phyloP scores from a whole-genome alignment of 2,888 invertebrate species.

The Copidosoma aretas region DNA sequence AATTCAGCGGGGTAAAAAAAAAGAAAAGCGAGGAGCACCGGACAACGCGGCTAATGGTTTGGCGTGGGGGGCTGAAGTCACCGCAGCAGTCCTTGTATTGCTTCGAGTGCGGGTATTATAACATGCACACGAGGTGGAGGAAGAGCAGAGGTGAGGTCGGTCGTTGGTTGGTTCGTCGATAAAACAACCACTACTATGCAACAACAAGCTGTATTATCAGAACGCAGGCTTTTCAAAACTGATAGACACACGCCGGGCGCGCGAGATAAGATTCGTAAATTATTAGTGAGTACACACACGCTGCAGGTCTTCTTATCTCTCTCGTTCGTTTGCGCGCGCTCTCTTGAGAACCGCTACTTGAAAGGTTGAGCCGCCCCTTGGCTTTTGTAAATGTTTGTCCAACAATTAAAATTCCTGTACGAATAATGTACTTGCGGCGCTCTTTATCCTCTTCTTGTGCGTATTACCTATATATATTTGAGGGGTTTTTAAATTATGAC shows the following conservation, averaged over 20 bases:
- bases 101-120: not conserved
- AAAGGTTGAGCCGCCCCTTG: conserved; percentile 8
- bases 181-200: not conserved
- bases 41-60: not conserved
- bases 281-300: not conserved
- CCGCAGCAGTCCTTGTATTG: not conserved
- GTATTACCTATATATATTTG: too few relatives aligned
- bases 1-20: too few relatives aligned
- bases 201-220: conserved; percentile 2
- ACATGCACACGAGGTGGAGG: not conserved
- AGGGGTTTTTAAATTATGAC: too few relatives aligned
- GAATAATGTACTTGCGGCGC: too few relatives aligned
- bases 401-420: not conserved
- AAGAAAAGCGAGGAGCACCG: not conserved
- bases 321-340: not conserved
- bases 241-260: not conserved
- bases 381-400: not conserved
- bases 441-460: too few relatives aligned
- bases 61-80: not conserved
- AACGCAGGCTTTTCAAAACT: conserved; percentile 1
- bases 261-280: not conserved
- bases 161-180: not conserved
- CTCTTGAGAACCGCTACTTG: conserved; percentile 17
- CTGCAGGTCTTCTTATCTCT: conserved; percentile 3
- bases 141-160: not conserved